Evolutionary conservation across 2,888 invertebrate species (phyloP), one percentile per base, ranked within the genome.

Genomic region (Pollenia griseotomentosa): DNA sequence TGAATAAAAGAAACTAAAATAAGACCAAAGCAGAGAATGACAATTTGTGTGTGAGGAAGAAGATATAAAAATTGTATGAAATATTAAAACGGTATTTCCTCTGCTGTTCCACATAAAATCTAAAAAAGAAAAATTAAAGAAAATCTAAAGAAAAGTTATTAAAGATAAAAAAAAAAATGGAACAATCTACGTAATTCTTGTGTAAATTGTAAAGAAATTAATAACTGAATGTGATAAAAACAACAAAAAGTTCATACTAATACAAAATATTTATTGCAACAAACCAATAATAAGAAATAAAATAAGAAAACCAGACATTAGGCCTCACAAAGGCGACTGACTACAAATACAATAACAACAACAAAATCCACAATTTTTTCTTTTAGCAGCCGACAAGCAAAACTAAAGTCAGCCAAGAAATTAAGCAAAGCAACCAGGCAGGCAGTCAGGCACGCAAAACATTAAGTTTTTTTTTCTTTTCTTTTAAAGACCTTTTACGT

Each of bases 271-370:
- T 61, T 63, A 42, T 73, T 79, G 79, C 73, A 88, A 88, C 78
- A 71, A 90, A 90, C 87, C 89, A 88, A 48, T 89, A 90, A 90
- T 87, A 88, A 87, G 89, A 90, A 91, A 88, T 61, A 61, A 51
- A 78, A 63, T 68, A 59, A 51, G 73, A 68, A 88, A 88, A 78
- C 23, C 85, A 81, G 75, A 70, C 70, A 80, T 57, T 75, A 80
- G 70, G 85, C 85, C 85, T 55, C 61, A 75, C 82, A 77, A 70
- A 81, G 74, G 61, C 81, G 71, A 59, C 66, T 74, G 11, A 74
- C 44, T 68, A 59, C 66, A 46, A 73, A 70, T 51, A 79, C 53
- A 68, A 83, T 40, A 46, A 68, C 42, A 59, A 81, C 57, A 66
- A 77, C 65, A 71, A 85, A 63, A 83, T 48, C 51, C 19, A 51